phyloP scores from a whole-genome alignment of 2,888 invertebrate genomes.

The Shargacucullia verbasci region DNA sequence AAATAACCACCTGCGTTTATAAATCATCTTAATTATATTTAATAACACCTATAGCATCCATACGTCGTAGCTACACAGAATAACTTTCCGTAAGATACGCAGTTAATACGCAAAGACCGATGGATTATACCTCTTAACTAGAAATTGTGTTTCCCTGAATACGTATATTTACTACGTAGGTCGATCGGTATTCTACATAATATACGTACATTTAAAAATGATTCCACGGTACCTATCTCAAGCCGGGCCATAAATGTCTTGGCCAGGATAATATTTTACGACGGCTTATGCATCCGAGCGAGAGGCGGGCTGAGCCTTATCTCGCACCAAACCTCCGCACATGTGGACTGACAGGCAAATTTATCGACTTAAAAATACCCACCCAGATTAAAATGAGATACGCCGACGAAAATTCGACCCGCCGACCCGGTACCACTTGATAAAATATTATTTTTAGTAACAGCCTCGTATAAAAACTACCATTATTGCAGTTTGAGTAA shows the following conservation, averaged over 20 bases:
- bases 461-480: slow-evolving; percentile 55
- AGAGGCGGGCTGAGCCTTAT: slow-evolving; percentile 81
- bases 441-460: slow-evolving; percentile 78
- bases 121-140: too few species aligned
- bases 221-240: slow-evolving; percentile 84
- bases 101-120: too few species aligned
- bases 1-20: slow-evolving; percentile 22
- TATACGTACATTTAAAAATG: slow-evolving; percentile 65
- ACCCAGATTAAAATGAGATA: slow-evolving; percentile 85
- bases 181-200: too few species aligned
- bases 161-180: too few species aligned
- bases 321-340: slow-evolving; percentile 78
- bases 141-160: too few species aligned
- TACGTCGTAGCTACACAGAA: not conserved
- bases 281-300: slow-evolving; percentile 72
- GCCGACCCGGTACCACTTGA: slow-evolving; percentile 56
- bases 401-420: slow-evolving; percentile 69
- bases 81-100: too few species aligned
- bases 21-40: slow-evolving; percentile 37
- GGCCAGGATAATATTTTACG: slow-evolving; percentile 87
- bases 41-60: slow-evolving; percentile 3
- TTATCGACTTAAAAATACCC: slow-evolving; percentile 87
- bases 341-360: slow-evolving; percentile 86
- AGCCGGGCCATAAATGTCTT: slow-evolving; percentile 83
- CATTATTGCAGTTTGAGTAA: slow-evolving; percentile 54